Evolutionary conservation across 2,797 vertebrate genomes (phyloP), one percentile per base, ranked within the genome.

Genomic region (Rousettus madagascariensis): DNA sequence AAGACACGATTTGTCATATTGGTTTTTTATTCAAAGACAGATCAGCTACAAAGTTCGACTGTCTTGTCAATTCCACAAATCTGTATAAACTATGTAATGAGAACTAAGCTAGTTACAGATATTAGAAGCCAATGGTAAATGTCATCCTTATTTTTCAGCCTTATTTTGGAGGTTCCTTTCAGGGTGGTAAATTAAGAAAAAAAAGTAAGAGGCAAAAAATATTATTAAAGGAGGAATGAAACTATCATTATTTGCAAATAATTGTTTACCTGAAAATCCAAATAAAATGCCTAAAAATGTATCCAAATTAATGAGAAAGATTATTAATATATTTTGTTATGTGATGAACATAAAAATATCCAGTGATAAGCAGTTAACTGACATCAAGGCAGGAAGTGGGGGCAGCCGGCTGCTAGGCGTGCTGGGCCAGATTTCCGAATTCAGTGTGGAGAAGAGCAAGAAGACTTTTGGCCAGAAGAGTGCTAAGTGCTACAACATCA

Each of bases 391-490:
- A 79, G 59, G 77, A 36, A 78, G 36, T 16, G 30, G 8, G 10
- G 10, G 0, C 19, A 6, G 0, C 20, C 0, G 5, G 3, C 0
- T 0, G 20, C 16, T 1, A 2, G 17, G 12, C 1, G 2, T 13
- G 8, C 22, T 36, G 2, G 3, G 4, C 65, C 33, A 9, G 46
- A 30, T n/a, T 22, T 16, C 22, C 2, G 90, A 24, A 17, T 16
- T 90, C 90, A 97, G 55, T 72, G 98, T 99, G 98, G 98, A 97
- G 26, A 99, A 99, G 87, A 98, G 98, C 92, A 99, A 98, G 98
- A 98, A 98, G 95, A 82, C 97, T 19, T 99, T 99, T 91, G 97
- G 98, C 28, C 98, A 98, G 98, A 99, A 98, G 41, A 99, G 98
- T 92, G 96, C 98, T 16, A 98, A 98, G 96, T 99, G 98, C 83